Evolutionary conservation across 2,113 vertebrate species (phyloP), one percentile per base, ranked within the genome.

Genomic region (Forbesichthys agassizii): DNA sequence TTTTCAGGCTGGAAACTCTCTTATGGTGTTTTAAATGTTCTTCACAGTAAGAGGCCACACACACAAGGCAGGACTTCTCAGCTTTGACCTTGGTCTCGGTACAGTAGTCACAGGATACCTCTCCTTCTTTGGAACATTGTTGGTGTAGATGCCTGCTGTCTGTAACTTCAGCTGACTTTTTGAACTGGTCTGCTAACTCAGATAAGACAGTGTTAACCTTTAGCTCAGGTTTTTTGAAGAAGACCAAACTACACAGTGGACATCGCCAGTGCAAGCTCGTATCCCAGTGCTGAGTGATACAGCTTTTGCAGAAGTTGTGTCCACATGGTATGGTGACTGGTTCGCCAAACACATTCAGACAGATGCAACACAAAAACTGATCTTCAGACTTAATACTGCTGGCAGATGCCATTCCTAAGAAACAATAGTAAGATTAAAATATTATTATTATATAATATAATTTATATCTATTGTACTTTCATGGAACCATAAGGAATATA

Each of bases 21-120:
- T 52, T 47, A 33, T 69, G 67, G 13, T 55, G 67, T 56, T 68
- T 56, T 47, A 69, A 49, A 56, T 69, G 67, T 59, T 16, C 36
- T 8, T 69, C 27, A 42, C 36, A 42, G 36, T 42, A 42, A 42
- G 36, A 42, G 36, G 36, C 36, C 36, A 42, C 36, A 42, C 36
- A 42, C 36, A 42, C 36, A 3, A 69, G 51, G 27, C 67, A 69
- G 5, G 67, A 69, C 57, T 69, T 69, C 4, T 59, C 11, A 16
- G 67, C 67, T 42, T 51, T 57, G 14, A 8, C 47, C 57, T 69
- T 42, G 12, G 51, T 13, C 18, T 27, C 27, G 4, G 51, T 53
- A 13, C 67, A 69, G 12, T 48, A 51, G 16, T 69, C 67, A 52
- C 67, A 69, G 36, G 4, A 42, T 5, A 42, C 36, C 7, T 42